These are phyloP conservation scores for Xyrauchen texanus DNA, from an alignment of 2,113 vertebrate species.

Conservation along the genomic window DNA sequence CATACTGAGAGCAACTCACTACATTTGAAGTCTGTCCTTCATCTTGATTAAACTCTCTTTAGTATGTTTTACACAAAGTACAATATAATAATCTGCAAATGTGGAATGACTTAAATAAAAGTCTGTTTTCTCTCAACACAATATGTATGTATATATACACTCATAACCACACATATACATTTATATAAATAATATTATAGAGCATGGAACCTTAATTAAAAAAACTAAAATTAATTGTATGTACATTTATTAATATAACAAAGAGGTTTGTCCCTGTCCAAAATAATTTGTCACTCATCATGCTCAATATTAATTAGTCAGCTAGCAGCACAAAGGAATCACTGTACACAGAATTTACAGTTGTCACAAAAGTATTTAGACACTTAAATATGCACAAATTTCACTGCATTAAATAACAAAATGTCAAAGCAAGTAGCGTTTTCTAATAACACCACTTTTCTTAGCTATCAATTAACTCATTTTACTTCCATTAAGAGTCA, in stretches of 20 bases:
- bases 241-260: constrained; percentile 66
- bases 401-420: not conserved
- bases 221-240: constrained; percentile 64
- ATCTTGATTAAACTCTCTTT: constrained; percentile 1
- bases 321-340: constrained; percentile 73
- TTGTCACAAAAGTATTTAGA: not conserved
- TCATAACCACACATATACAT: constrained; percentile 57
- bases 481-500: no score
- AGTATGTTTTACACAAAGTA: constrained; percentile 40
- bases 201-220: constrained; percentile 59
- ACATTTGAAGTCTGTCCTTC: no score
- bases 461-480: no score
- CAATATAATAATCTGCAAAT: constrained; percentile 38
- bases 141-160: constrained; percentile 18
- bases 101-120: constrained; percentile 37
- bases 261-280: constrained; percentile 66
- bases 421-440: no score
- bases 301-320: constrained; percentile 53
- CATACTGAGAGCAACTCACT: no score
- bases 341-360: constrained; percentile 48
- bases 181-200: constrained; percentile 72
- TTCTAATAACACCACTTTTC: no score
- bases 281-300: constrained; percentile 64
- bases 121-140: constrained; percentile 23
- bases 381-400: not conserved